Evolutionary conservation across 2,113 vertebrate genomes (phyloP).

Genomic region (Eupsittula cactorum): DNA sequence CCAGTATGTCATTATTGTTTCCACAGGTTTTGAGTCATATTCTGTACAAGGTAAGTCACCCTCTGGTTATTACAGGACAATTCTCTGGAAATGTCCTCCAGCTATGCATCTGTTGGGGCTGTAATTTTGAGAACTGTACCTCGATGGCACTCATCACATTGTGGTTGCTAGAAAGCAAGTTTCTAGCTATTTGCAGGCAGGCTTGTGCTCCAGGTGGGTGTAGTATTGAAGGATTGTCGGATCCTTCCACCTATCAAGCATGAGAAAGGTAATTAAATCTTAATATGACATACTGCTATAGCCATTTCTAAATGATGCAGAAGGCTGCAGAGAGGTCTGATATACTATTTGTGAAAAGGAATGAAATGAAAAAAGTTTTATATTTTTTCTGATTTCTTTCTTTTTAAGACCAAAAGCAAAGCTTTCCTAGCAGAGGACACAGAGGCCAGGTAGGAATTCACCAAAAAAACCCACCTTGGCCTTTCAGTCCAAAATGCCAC

Average conservation of each 20-base stretch:
- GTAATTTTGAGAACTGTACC: constrained; percentile 35
- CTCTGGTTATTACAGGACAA: not conserved
- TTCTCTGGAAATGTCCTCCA: not conserved
- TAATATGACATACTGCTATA: not conserved
- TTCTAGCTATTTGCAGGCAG: constrained; percentile 82
- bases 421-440: not conserved
- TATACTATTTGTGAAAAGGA: constrained; percentile 39
- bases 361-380: not conserved
- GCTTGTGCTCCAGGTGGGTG: constrained; percentile 80
- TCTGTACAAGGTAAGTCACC: not conserved
- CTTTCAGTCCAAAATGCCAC: not conserved
- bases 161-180: constrained; percentile 83
- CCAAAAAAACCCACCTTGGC: not conserved
- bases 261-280: not conserved
- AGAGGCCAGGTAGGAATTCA: not conserved
- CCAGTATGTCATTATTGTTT: not conserved
- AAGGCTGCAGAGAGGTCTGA: constrained; percentile 84
- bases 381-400: not conserved
- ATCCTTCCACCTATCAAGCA: constrained; percentile 79
- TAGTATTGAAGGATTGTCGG: constrained; percentile 82
- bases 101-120: not conserved
- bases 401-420: not conserved
- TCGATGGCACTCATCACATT: constrained; percentile 70
- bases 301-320: constrained; percentile 70
- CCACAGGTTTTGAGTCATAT: not conserved